Conservation (phyloP, 2,113 vertebrate genomes). For the Cyphomyrus plagiostoma region DNA sequence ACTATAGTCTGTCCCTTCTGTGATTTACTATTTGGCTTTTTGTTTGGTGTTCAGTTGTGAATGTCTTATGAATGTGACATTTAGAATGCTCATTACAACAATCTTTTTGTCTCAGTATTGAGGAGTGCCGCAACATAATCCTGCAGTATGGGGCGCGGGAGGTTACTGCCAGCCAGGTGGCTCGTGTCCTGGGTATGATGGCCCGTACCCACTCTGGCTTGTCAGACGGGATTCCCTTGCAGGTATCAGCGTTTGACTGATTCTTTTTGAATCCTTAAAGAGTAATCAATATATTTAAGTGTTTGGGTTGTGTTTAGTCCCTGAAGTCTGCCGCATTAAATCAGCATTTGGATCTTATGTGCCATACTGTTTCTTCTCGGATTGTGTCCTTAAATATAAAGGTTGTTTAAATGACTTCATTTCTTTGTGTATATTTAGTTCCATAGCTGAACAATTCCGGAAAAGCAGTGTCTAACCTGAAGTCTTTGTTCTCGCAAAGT, state of each 20-base stretch:
- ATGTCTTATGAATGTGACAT: neutral
- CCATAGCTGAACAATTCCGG: neutral
- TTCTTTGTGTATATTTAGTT: neutral
- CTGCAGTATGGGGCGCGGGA: slow-evolving; percentile 93
- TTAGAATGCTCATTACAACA: neutral
- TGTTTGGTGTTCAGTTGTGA: neutral
- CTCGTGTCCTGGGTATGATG: slow-evolving; percentile 98
- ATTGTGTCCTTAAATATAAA: neutral
- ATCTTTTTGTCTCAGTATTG: slow-evolving; percentile 64
- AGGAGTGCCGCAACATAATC: slow-evolving; percentile 97
- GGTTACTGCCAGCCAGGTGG: slow-evolving; percentile 93
- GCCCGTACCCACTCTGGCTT: slow-evolving; percentile 92
- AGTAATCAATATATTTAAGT: neutral
- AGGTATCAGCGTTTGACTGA: slow-evolving; percentile 57
- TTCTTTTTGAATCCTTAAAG: too few species aligned
- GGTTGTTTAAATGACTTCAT: neutral
- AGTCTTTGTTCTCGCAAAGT: neutral
- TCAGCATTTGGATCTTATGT: neutral
- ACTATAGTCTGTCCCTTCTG: neutral
- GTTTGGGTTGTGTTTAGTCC: neutral
- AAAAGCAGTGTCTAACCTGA: neutral
- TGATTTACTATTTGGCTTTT: neutral
- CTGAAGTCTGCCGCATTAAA: neutral
- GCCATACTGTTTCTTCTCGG: neutral
- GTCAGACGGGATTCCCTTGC: slow-evolving; percentile 88